phyloP scores from a whole-genome alignment of 2,888 invertebrate species.

The Pristionchus entomophagus region DNA sequence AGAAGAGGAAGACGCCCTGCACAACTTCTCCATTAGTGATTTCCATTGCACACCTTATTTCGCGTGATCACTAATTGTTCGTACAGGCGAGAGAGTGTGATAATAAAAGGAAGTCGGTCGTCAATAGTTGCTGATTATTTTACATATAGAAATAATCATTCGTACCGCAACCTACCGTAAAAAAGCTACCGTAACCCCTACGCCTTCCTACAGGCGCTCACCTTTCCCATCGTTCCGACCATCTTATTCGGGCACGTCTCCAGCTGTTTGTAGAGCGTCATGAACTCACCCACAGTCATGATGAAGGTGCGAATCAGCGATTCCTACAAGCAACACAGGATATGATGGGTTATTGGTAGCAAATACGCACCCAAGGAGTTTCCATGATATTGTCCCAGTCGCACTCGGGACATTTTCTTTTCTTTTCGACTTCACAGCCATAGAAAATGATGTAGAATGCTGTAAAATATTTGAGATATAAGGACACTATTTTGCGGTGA shows the following conservation, averaged over 20 bases:
- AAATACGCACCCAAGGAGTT: conserved; percentile 51
- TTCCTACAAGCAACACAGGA: conserved; percentile 81
- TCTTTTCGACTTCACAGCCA: conserved; percentile 79
- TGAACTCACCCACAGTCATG: conserved; percentile 93
- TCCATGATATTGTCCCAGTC: conserved; percentile 39
- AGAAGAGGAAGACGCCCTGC: conserved; percentile 87
- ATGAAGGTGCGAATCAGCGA: conserved; percentile 97
- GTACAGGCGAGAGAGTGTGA: too few relatives aligned
- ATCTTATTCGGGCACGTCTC: conserved; percentile 79
- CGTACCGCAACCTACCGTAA: neutral
- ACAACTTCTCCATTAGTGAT: neutral
- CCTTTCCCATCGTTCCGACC: neutral
- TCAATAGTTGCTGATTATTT: neutral
- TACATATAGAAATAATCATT: neutral
- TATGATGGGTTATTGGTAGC: too few relatives aligned
- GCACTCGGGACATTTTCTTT: neutral
- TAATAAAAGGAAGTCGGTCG: neutral
- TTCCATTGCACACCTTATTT: too few relatives aligned
- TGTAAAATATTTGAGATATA: conserved; percentile 32
- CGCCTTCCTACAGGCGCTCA: neutral
- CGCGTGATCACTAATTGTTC: too few relatives aligned
- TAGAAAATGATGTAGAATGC: conserved; percentile 89
- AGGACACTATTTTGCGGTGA: neutral
- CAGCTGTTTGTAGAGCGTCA: conserved; percentile 92
- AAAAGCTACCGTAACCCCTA: neutral